Evolutionary conservation across 1,140 invertebrate species (phyloP), one percentile per base, ranked within the genome.

Genomic region (Liolophura sinensis): DNA sequence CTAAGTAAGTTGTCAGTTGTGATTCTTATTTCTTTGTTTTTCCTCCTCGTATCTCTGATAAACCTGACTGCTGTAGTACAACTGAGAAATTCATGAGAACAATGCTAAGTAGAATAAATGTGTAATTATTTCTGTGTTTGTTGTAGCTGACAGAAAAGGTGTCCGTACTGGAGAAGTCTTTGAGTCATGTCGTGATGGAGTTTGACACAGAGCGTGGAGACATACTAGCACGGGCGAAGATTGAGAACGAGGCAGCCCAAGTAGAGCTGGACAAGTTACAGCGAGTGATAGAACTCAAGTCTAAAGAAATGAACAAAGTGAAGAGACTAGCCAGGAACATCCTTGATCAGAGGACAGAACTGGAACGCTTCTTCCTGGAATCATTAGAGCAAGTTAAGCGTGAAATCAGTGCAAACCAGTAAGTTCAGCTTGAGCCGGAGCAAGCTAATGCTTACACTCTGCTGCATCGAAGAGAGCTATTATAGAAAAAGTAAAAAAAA

Each of bases 301-400:
- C 77, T 49, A 80, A 79, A 67, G 82, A 85, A 68, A 83, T 84
- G 82, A 81, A 78, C 63, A 81, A 82, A 70, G 78, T 84, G 9
- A 84, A 84, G 68, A 76, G 74, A 70, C 69, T 85, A 50, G 83
- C 84, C 7, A 81, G 78, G 69, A 84, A 82, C 64, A 84, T 85
- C 61, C 71, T 85, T 5, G 78, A 84, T 62, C 79, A 85, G 67
- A 72, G 84, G 55, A 84, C 81, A 63, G 82, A 85, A 63, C 73
- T 85, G 31, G 84, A 85, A 63, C 61, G 77, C 64, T 85, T 85
- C 63, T 85, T 85, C 71, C 63, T 84, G 25, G 76, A 82, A 24
- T 71, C 80, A 0, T 64, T 85, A 22, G 78, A 84, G 48, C 71
- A 82, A 57, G 83, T 85, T 22, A 78, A 78, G 71, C 56, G 66